Evolutionary conservation across 2,113 vertebrate genomes (phyloP).

Genomic region (Dasyornis broadbenti): DNA sequence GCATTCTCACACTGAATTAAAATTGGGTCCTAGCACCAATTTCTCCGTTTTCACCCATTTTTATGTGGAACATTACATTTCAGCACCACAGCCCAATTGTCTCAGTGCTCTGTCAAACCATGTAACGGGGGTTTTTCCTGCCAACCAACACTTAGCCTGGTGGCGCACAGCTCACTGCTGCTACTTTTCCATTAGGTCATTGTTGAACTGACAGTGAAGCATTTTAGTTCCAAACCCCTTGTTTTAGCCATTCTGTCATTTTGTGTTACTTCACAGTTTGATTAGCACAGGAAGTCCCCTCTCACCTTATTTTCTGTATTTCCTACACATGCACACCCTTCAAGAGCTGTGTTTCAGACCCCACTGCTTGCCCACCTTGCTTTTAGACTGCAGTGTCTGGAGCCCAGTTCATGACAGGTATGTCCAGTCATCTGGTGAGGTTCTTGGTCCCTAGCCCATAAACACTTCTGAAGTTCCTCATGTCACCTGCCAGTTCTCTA

Average conservation of each 20-base stretch:
- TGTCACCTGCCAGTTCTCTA: not conserved
- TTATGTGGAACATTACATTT: not conserved
- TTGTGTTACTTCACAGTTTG: not conserved
- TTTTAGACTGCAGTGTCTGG: not conserved
- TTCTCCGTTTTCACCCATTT: not conserved
- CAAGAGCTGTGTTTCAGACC: rapidly evolving
- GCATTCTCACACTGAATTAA: not conserved
- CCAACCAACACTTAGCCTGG: not conserved
- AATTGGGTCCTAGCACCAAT: not conserved
- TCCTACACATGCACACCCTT: not conserved
- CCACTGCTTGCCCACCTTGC: not conserved
- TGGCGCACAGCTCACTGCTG: not conserved
- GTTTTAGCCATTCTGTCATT: not conserved
- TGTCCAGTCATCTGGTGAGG: not conserved
- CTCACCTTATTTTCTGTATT: not conserved
- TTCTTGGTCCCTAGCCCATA: not conserved
- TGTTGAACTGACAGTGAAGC: not conserved
- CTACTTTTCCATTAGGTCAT: not conserved
- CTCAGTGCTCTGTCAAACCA: not conserved
- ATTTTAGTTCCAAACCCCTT: not conserved
- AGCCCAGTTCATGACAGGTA: not conserved
- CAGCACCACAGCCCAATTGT: not conserved
- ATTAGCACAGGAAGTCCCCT: not conserved
- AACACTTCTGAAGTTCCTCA: not conserved
- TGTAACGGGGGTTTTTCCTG: not conserved